Evolutionary conservation across 2,888 invertebrate species (phyloP).

Genomic region (Microctonus hyperodae): DNA sequence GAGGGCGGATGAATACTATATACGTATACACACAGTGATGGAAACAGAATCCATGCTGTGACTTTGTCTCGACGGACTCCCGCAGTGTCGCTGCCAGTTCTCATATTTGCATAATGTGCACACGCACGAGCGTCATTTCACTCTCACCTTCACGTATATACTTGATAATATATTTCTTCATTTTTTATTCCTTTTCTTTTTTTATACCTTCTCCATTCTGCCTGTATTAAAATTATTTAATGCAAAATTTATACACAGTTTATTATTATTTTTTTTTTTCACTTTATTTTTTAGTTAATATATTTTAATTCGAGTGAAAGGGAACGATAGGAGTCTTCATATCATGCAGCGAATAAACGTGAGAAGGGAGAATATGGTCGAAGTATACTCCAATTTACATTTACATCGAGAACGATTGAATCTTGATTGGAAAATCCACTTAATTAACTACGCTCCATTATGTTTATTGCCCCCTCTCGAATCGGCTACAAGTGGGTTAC

Average conservation of each 20-base stretch:
- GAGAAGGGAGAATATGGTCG: background rate
- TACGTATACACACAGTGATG: constrained; percentile 10
- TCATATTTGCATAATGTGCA: constrained; percentile 32
- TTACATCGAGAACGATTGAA: constrained; percentile 59
- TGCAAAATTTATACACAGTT: background rate
- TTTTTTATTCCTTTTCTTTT: background rate
- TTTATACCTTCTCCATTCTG: background rate
- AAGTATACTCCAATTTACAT: constrained; percentile 50
- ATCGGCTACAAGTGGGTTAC: constrained; percentile 27
- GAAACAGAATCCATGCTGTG: constrained; percentile 52
- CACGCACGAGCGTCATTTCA: constrained; percentile 17
- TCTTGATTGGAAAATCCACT: constrained; percentile 59
- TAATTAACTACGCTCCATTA: constrained; percentile 56
- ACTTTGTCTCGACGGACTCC: constrained; percentile 55
- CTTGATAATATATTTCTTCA: background rate
- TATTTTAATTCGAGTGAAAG: background rate
- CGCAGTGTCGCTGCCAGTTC: constrained; percentile 10
- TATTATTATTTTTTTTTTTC: background rate
- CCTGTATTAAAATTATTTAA: constrained; percentile 11
- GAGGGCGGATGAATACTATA: constrained; percentile 34
- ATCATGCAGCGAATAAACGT: background rate
- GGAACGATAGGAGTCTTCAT: background rate
- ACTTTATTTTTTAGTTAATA: background rate
- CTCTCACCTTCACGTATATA: constrained; percentile 1
- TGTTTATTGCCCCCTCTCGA: constrained; percentile 48